A percentile compares a stretch with the other conserved stretches of the same genome.
phyloP scores from a whole-genome alignment of 2,113 vertebrate species.

The Oreochromis aureus region DNA sequence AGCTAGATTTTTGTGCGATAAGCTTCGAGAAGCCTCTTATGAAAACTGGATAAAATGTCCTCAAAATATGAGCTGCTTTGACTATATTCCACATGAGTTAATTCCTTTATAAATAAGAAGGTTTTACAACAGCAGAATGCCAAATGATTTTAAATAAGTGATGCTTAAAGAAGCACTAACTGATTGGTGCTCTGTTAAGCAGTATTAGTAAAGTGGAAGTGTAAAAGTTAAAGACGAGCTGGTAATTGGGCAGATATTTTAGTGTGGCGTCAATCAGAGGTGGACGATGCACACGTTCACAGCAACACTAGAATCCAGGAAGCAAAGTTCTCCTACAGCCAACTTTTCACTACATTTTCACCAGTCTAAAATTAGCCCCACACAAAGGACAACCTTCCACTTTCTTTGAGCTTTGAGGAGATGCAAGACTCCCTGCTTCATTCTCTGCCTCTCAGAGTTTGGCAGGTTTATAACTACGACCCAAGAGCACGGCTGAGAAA shows the following conservation, averaged over 20 bases:
- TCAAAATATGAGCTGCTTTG: neutral
- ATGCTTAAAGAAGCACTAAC: neutral
- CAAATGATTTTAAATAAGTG: neutral
- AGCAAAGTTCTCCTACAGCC: neutral
- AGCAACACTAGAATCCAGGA: neutral
- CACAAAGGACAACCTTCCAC: neutral
- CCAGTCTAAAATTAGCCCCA: neutral
- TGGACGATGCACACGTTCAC: neutral
- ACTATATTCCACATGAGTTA: neutral
- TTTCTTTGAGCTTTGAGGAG: neutral
- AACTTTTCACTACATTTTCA: neutral
- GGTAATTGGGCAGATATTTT: neutral
- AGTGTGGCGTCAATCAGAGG: neutral
- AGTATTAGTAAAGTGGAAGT: neutral
- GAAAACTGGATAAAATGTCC: neutral
- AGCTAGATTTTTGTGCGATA: neutral
- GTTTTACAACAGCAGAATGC: neutral
- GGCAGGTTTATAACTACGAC: slow-evolving; percentile 56
- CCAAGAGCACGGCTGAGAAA: slow-evolving; percentile 53
- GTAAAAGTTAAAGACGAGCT: neutral
- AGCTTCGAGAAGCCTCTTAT: neutral
- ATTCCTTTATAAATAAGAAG: neutral
- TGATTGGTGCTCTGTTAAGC: neutral
- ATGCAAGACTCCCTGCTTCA: neutral
- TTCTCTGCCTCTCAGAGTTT: slow-evolving; percentile 15